Percentiles rank a stretch among this genome's conserved stretches.
These are phyloP conservation scores for Thryonomys swinderianus DNA, from an alignment of 2,113 vertebrate species.

Conservation along the genomic window DNA sequence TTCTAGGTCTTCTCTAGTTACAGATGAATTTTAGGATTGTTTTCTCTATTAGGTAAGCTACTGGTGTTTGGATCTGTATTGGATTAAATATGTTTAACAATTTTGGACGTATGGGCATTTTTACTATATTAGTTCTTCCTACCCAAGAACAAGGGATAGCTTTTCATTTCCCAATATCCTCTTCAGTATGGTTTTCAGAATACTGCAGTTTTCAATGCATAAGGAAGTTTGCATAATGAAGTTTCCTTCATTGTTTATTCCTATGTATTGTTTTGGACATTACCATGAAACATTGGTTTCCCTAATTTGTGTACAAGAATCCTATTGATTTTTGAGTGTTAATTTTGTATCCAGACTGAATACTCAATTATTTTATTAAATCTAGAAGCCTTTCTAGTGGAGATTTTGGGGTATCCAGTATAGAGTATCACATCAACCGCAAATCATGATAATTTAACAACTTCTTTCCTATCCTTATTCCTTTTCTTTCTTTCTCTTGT, in stretches of 20 bases:
- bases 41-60: not conserved
- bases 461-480: not conserved
- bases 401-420: not conserved
- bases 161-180: not conserved
- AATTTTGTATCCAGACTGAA: not conserved
- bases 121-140: not conserved
- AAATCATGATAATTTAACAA: not conserved
- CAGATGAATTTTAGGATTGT: no score
- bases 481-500: not conserved
- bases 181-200: not conserved
- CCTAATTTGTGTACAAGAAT: not conserved
- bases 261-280: not conserved
- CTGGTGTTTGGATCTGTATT: not conserved
- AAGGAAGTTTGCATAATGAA: no score
- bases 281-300: not conserved
- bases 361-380: not conserved
- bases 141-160: not conserved
- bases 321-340: not conserved
- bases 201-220: not conserved
- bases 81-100: not conserved
- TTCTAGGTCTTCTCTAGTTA: not conserved
- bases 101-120: not conserved
- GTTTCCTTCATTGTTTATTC: not conserved
- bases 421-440: not conserved
- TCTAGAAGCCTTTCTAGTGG: not conserved